These are phyloP conservation scores for Danio choprae DNA, from an alignment of 2,797 vertebrate species.

Conservation along the genomic window DNA sequence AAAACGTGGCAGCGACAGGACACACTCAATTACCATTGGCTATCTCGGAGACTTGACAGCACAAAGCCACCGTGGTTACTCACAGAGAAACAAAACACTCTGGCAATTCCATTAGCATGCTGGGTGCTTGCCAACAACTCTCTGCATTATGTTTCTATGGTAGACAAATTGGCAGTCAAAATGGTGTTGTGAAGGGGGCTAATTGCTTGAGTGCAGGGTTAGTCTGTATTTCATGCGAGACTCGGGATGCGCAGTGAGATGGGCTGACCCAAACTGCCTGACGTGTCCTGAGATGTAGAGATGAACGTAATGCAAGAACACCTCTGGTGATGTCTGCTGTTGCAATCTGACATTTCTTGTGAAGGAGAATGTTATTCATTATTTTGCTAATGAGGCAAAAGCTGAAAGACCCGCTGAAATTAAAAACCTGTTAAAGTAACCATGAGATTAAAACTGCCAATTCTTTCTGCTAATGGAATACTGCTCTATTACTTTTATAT, in stretches of 20 bases:
- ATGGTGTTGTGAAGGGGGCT: conserved; percentile 78
- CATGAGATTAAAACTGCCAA: too few relatives aligned
- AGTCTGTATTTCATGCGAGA: conserved; percentile 79
- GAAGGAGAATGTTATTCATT: conserved; percentile 30
- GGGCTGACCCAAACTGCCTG: conserved; percentile 31
- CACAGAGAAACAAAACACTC: conserved; percentile 76
- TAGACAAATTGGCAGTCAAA: conserved; percentile 81
- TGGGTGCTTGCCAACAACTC: conserved; percentile 77
- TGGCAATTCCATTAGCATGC: conserved; percentile 78
- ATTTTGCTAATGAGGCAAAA: conserved; percentile 18
- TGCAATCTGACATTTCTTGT: conserved; percentile 12
- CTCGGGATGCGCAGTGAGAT: conserved; percentile 66
- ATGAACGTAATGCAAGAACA: conserved; percentile 19
- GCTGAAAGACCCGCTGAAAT: conserved; percentile 6
- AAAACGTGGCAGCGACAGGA: conserved; percentile 53
- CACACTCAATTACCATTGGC: conserved; percentile 60
- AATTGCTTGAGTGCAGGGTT: conserved; percentile 82
- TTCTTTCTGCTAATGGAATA: too few relatives aligned
- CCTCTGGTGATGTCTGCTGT: conserved; percentile 32
- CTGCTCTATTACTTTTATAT: too few relatives aligned
- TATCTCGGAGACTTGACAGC: conserved; percentile 55
- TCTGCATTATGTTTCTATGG: conserved; percentile 77
- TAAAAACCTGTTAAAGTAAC: background rate
- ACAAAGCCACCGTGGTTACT: conserved; percentile 49
- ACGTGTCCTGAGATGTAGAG: conserved; percentile 34